Evolutionary conservation across 2,888 invertebrate species (phyloP).

Genomic region (Amphimallon solstitiale): DNA sequence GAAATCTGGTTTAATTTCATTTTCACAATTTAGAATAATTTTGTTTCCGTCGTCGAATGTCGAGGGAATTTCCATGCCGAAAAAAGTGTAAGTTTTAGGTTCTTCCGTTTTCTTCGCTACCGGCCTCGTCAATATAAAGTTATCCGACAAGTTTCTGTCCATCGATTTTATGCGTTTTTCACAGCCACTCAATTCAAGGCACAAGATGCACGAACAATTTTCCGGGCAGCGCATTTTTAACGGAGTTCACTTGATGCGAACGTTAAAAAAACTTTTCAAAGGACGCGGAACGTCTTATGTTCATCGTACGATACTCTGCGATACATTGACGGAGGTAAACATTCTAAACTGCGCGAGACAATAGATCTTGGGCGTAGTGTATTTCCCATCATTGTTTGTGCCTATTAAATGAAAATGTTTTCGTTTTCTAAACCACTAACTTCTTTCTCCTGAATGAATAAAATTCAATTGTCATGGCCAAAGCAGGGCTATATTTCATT

Average conservation of each 20-base stretch:
- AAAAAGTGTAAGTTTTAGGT: slow-evolving; percentile 65
- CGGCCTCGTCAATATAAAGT: slow-evolving; percentile 68
- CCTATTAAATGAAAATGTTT: slow-evolving; percentile 51
- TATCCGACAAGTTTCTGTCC: slow-evolving; percentile 55
- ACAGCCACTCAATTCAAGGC: slow-evolving; percentile 76
- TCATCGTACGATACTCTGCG: not conserved
- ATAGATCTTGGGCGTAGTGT: slow-evolving; percentile 43
- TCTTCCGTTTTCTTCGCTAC: slow-evolving; percentile 63
- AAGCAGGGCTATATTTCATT: not conserved
- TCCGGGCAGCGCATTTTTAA: slow-evolving; percentile 74
- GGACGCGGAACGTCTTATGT: not conserved
- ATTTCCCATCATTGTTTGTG: slow-evolving; percentile 60
- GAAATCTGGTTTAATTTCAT: slow-evolving; percentile 65
- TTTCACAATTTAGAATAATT: slow-evolving; percentile 51
- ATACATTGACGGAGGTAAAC: slow-evolving; percentile 2
- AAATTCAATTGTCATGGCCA: slow-evolving; percentile 19
- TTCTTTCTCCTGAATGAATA: not conserved
- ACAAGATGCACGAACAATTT: slow-evolving; percentile 80
- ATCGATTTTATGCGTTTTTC: slow-evolving; percentile 65
- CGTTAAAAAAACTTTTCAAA: not conserved
- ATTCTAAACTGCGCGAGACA: slow-evolving; percentile 32
- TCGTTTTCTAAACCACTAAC: slow-evolving; percentile 47
- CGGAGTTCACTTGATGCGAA: not conserved
- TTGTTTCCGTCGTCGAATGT: slow-evolving; percentile 63
- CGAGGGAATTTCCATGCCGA: slow-evolving; percentile 68